These are phyloP conservation scores for Spinus pinus DNA, from an alignment of 2,797 vertebrate genomes.

Conservation along the genomic window DNA sequence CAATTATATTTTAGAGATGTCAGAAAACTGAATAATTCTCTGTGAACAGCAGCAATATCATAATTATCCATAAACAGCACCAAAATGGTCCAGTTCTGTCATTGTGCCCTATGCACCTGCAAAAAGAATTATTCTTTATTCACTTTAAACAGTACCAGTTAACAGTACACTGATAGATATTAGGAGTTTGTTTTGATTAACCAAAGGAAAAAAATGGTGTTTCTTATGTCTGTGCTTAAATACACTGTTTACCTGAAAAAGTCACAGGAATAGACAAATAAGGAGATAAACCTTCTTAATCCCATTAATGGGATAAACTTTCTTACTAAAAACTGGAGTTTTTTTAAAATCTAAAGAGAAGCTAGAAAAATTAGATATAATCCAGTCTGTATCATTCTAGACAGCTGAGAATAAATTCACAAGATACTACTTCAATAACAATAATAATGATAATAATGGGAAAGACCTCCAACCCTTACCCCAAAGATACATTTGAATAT, in stretches of 20 bases:
- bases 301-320: neutral
- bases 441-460: neutral
- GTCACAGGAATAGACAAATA: neutral
- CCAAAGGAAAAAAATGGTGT: neutral
- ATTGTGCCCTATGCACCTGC: neutral
- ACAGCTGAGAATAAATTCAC: neutral
- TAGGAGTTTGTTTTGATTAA: neutral
- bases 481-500: neutral
- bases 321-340: neutral
- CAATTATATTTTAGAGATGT: neutral
- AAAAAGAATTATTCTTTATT: neutral
- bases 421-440: neutral
- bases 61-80: neutral
- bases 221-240: neutral
- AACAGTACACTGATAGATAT: neutral
- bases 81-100: neutral
- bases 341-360: neutral
- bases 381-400: neutral
- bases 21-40: neutral
- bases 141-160: neutral
- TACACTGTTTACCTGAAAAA: neutral
- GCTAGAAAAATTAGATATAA: neutral
- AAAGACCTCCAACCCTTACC: fast-evolving
- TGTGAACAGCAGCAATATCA: neutral
- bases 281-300: neutral